A percentile compares a stretch with the other conserved stretches of the same genome.
These are phyloP conservation scores for Malacoctenus gilli DNA, from an alignment of 2,797 vertebrate genomes.

Conservation along the genomic window DNA sequence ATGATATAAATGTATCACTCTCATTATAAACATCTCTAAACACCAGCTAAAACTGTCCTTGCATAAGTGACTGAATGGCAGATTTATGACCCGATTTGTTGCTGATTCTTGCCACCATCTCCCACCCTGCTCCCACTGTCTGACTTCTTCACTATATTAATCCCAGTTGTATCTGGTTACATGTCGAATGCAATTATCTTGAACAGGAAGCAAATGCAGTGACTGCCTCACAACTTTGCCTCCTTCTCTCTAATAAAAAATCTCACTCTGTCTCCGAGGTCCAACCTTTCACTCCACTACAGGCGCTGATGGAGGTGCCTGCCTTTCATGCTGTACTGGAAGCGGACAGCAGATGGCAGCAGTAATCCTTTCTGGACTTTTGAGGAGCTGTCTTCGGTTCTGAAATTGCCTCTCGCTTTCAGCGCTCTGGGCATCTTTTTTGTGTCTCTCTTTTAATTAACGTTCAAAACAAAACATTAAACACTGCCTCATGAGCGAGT, in stretches of 20 bases:
- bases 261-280: background rate
- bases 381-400: conserved; percentile 69
- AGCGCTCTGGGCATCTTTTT: background rate
- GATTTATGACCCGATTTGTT: too few species aligned
- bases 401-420: conserved; percentile 51
- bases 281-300: background rate
- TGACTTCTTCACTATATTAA: too few species aligned
- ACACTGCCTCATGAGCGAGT: background rate
- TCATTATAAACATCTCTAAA: too few species aligned
- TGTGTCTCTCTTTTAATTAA: conserved; percentile 4
- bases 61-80: too few species aligned
- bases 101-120: too few species aligned
- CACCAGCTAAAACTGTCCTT: too few species aligned
- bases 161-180: too few species aligned
- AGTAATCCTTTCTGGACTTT: conserved; percentile 51
- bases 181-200: too few species aligned
- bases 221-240: background rate
- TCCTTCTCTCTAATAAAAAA: too few species aligned
- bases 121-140: too few species aligned
- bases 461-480: background rate
- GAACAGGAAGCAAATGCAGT: too few species aligned
- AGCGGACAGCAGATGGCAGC: conserved; percentile 74
- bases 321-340: conserved; percentile 11
- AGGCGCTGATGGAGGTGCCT: background rate
- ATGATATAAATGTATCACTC: too few species aligned